phyloP scores from a whole-genome alignment of 2,888 invertebrate genomes.

The Mamestra brassicae region DNA sequence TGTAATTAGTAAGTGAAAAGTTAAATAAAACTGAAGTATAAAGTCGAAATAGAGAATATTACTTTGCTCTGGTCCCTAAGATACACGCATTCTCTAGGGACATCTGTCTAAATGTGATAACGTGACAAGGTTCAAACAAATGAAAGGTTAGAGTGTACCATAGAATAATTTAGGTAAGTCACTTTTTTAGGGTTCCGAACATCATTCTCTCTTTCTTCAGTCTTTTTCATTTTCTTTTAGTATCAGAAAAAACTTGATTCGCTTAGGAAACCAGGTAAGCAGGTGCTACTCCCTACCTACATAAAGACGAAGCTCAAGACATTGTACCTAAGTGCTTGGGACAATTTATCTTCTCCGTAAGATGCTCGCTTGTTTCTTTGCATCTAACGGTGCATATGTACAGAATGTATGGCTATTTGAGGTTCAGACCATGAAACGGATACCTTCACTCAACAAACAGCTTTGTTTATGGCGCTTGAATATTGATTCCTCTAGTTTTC shows the following conservation, averaged over 20 bases:
- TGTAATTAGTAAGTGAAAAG: conserved; percentile 36
- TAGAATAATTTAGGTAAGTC: too few relatives aligned
- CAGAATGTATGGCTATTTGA: background rate
- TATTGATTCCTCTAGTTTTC: background rate
- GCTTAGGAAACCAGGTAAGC: too few relatives aligned
- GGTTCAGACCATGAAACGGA: background rate
- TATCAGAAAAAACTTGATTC: too few relatives aligned
- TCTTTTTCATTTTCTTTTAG: background rate
- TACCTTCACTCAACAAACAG: background rate
- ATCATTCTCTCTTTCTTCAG: too few relatives aligned
- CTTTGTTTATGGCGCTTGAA: too few relatives aligned
- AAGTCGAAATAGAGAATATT: conserved; percentile 11
- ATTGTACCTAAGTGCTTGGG: background rate
- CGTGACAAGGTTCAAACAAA: background rate
- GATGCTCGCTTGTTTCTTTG: background rate
- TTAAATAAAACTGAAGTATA: conserved; percentile 31
- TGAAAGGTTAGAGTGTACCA: too few relatives aligned
- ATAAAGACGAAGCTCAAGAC: background rate
- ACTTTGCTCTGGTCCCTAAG: background rate
- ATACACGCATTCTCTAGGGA: conserved; percentile 15
- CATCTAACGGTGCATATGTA: background rate
- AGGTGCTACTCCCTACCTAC: background rate
- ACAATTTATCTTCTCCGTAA: conserved; percentile 11
- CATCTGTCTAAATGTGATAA: background rate
- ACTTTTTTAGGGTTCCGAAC: too few relatives aligned